A percentile compares a stretch with the other conserved stretches of the same genome.
Conservation (phyloP, 1,140 invertebrate species). For the Drosophila sturtevanti region DNA sequence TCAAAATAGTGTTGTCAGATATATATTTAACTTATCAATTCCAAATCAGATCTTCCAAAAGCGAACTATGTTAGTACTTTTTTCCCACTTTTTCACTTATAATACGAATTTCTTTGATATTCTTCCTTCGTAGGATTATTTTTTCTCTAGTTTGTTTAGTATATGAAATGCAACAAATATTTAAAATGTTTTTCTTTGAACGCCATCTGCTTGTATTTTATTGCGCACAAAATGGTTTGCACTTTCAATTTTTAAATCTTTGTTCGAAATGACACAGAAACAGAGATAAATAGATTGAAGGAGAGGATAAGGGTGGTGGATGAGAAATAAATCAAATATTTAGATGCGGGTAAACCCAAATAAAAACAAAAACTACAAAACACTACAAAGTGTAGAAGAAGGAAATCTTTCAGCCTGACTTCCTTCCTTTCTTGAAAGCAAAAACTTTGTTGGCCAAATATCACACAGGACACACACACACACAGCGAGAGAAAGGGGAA, state of each 20-base stretch:
- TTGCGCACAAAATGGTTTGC: constrained; percentile 23
- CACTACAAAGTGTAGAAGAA: constrained; percentile 6
- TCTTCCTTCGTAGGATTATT: too few species aligned
- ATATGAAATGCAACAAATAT: background rate
- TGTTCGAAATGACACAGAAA: constrained; percentile 12
- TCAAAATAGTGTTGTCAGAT: too few species aligned
- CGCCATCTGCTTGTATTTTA: constrained; percentile 9
- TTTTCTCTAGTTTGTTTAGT: too few species aligned
- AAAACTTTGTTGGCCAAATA: constrained; percentile 9
- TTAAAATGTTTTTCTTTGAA: constrained; percentile 8
- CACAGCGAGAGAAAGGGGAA: background rate
- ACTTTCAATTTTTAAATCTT: constrained; percentile 47
- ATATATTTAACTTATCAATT: too few species aligned
- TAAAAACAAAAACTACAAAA: constrained; percentile 10
- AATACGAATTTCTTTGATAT: too few species aligned
- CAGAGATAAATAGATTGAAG: constrained; percentile 3
- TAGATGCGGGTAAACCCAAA: constrained; percentile 4
- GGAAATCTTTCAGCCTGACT: constrained; percentile 7
- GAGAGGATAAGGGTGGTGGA: background rate
- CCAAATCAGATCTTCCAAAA: too few species aligned
- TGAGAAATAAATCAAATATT: constrained; percentile 4
- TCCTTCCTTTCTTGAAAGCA: constrained; percentile 7
- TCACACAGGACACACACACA: background rate
- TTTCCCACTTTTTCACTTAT: too few species aligned
- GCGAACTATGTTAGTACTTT: too few species aligned